Evolutionary conservation across 2,888 invertebrate species (phyloP), one percentile per base, ranked within the genome.

Genomic region (Scaptomyza flava): DNA sequence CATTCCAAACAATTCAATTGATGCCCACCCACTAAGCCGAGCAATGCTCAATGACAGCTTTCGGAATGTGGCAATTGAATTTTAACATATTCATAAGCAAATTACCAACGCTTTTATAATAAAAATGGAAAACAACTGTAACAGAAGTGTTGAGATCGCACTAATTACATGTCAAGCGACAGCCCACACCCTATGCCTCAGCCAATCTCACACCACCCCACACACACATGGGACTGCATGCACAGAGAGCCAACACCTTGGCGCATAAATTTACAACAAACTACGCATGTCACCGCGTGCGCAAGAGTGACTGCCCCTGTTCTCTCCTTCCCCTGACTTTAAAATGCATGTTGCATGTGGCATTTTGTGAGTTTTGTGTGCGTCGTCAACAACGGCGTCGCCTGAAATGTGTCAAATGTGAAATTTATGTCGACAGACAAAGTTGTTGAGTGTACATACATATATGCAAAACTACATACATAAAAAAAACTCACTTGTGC

Each of bases 81-180:
- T 70, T 82, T 70, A 85, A 85, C 86, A 77, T 73, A 76, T 82
- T 75, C 80, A 75, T 81, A 76, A 68, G 77, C 77, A 74, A 85
- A 82, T 81, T 82, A 62, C 59, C 65, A 59, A 20, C 43, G 23
- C 56, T 41, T 42, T 69, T 56, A 50, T 65, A 66, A 52, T 48
- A 68, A 62, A 34, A 6, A n/a, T 23, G 48, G 51, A 57, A 54
- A 34, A 6, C 34, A 41, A 69, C 54, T 77, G 66, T 72, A 80
- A 88, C 82, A 82, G 88, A 85, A 86, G 82, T 83, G 82, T 83
- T 83, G 88, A 83, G 82, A 87, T 87, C 66, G 88, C 79, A 73
- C 82, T 83, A 83, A 83, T 83, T 87, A 83, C 82, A 85, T 85
- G 88, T 85, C 88, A 82, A 62, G 68, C 77, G 65, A 46, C 41